Base-by-base conservation (phyloP, 2,888 invertebrate species). In the Sclerodermus sp. region DNA sequence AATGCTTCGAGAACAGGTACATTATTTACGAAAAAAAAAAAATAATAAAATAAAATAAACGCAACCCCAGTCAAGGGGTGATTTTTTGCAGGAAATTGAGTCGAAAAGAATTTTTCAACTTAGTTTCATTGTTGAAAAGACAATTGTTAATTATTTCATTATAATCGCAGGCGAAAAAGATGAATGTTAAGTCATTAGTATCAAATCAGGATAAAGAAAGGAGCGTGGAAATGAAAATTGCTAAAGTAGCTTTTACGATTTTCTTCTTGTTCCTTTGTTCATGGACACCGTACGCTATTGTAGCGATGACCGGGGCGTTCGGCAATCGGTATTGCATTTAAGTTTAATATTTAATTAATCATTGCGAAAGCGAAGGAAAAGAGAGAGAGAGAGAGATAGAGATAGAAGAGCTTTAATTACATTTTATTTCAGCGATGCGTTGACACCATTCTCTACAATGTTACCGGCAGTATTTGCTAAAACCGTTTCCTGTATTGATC, bases 281-380 rank as follows among this genome's bases (percentile, higher is more conserved):
- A 0, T 95, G 95, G 94, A 91, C 91, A 2, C 95, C 95, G 0
- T 95, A 95, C 70, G 93, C 91, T 1, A 85, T 91, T 0, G 85
- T 87, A 67, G 87, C 94, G 0, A 80, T 93, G 49, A 91, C 89
- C 60, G 92, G 91, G 1, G 89, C 90, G 1, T 92, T 90, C 69
- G 93, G 93, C 15, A 86, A 92, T 76, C 84, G 76, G 77, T 77
- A 68, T 34, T n/a, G n/a, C n/a, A n/a, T n/a, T n/a, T n/a, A n/a
- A n/a, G n/a, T 23, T 31, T 3, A n/a, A 1, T 14, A 12, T 13
- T 13, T 41, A 29, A n/a, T 13, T 17, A n/a, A n/a, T n/a, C n/a
- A n/a, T n/a, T n/a, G n/a, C n/a, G n/a, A n/a, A n/a, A n/a, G n/a
- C n/a, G n/a, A n/a, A n/a, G n/a, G n/a, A n/a, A n/a, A n/a, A n/a